Conservation (phyloP, 1,140 invertebrate genomes). For the Drosophila ficusphila region DNA sequence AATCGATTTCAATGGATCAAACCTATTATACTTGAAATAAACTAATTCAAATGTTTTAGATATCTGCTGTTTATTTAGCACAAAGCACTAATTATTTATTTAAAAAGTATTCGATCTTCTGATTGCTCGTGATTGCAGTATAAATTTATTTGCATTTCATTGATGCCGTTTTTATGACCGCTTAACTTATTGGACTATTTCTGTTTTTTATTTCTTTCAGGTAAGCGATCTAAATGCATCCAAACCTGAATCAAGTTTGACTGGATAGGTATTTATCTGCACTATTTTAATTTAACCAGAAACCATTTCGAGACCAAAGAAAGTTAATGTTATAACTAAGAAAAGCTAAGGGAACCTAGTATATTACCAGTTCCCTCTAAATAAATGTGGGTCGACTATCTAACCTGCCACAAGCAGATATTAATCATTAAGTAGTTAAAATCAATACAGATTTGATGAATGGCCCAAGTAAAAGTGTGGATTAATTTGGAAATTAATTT, state of each 20-base stretch:
- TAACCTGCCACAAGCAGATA: too few relatives aligned
- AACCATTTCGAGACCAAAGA: too few relatives aligned
- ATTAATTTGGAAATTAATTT: slow-evolving; percentile 35
- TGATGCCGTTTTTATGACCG: slow-evolving; percentile 31
- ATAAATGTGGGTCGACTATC: too few relatives aligned
- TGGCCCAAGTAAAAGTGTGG: slow-evolving; percentile 28
- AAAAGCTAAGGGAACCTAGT: too few relatives aligned
- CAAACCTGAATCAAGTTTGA: slow-evolving; percentile 30
- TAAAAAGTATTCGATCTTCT: neutral
- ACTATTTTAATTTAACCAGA: neutral
- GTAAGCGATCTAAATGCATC: slow-evolving; percentile 43
- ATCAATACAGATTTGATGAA: slow-evolving; percentile 21
- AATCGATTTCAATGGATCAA: slow-evolving; percentile 14
- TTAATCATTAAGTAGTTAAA: neutral
- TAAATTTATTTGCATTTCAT: slow-evolving; percentile 14
- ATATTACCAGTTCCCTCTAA: too few relatives aligned
- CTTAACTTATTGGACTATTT: slow-evolving; percentile 39
- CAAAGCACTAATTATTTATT: neutral
- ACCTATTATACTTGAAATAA: too few relatives aligned
- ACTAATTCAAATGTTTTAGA: neutral
- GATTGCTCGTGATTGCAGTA: neutral
- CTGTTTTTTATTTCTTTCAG: slow-evolving; percentile 34
- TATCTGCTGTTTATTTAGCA: neutral
- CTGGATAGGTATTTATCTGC: too few relatives aligned
- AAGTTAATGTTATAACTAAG: too few relatives aligned